Conservation (phyloP, 2,888 invertebrate genomes). For the Drosophila pseudotakahashii region DNA sequence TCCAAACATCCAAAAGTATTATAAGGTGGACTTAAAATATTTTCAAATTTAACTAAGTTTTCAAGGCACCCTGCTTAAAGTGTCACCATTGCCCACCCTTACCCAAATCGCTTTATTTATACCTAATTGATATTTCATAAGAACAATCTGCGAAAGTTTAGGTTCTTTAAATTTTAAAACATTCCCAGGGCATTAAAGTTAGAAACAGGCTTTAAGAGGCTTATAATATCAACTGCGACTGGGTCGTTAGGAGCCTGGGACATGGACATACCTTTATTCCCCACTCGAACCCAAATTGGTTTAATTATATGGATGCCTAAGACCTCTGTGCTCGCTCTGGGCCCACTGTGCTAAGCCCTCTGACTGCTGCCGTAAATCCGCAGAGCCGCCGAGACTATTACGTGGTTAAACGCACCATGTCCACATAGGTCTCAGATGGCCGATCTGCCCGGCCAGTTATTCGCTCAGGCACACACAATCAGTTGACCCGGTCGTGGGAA, state of each 20-base stretch:
- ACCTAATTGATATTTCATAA: not conserved
- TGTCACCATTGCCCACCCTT: too few species aligned
- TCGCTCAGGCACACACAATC: slow-evolving; percentile 46
- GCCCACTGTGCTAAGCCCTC: slow-evolving; percentile 40
- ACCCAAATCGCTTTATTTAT: too few species aligned
- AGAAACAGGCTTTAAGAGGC: slow-evolving; percentile 19
- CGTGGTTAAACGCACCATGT: slow-evolving; percentile 59
- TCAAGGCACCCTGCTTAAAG: not conserved
- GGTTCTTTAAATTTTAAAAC: not conserved
- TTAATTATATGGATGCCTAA: slow-evolving; percentile 29
- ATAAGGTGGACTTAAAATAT: too few species aligned
- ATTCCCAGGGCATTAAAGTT: not conserved
- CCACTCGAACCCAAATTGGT: slow-evolving; percentile 32
- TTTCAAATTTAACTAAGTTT: too few species aligned
- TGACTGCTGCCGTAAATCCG: slow-evolving; percentile 41
- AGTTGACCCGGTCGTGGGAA: slow-evolving; percentile 25
- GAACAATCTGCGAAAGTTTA: not conserved
- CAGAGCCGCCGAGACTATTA: slow-evolving; percentile 49
- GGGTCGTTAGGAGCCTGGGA: not conserved
- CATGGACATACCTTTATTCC: slow-evolving; percentile 25
- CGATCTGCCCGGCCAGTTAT: slow-evolving; percentile 38
- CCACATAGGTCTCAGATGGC: slow-evolving; percentile 49
- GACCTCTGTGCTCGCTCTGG: slow-evolving; percentile 4
- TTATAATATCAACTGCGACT: slow-evolving; percentile 14
- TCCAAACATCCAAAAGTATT: too few species aligned